Conservation (phyloP, 2,113 vertebrate species). For the Megalops atlanticus region DNA sequence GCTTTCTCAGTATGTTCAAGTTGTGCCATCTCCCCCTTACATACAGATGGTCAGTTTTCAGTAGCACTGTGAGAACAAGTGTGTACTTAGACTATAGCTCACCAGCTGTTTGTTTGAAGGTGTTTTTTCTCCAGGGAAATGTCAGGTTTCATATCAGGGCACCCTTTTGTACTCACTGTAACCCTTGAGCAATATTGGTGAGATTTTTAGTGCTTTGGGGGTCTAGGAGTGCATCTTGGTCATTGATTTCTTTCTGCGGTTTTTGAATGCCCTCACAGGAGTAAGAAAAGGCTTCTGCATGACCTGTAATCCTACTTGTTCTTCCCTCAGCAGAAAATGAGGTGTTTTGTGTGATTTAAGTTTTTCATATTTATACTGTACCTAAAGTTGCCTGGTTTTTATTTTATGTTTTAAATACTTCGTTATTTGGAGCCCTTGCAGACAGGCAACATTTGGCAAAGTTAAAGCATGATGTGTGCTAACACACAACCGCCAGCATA, state of each 20-base stretch:
- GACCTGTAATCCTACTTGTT: constrained; percentile 35
- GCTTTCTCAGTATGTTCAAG: neutral
- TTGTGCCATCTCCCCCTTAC: neutral
- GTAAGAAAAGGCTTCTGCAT: constrained; percentile 36
- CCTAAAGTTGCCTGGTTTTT: constrained; percentile 63
- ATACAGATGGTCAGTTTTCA: neutral
- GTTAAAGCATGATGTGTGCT: constrained; percentile 81
- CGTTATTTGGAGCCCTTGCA: constrained; percentile 84
- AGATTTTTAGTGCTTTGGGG: neutral
- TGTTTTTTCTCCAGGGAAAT: neutral
- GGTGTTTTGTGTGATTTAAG: constrained; percentile 25
- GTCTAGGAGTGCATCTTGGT: neutral
- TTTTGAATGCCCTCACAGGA: constrained; percentile 11
- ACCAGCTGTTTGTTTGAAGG: neutral
- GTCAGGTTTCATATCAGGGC: neutral
- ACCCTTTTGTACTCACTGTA: neutral
- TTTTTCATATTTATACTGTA: constrained; percentile 40
- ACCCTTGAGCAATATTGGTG: constrained; percentile 1
- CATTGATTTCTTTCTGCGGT: constrained; percentile 5
- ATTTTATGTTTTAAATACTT: constrained; percentile 46
- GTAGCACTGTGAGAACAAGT: too few species aligned
- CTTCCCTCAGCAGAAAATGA: constrained; percentile 30
- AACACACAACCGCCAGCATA: constrained; percentile 27
- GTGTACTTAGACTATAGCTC: neutral
- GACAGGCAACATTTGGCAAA: constrained; percentile 96